phyloP scores from a whole-genome alignment of 2,113 vertebrate genomes.

The Xiphophorus hellerii region DNA sequence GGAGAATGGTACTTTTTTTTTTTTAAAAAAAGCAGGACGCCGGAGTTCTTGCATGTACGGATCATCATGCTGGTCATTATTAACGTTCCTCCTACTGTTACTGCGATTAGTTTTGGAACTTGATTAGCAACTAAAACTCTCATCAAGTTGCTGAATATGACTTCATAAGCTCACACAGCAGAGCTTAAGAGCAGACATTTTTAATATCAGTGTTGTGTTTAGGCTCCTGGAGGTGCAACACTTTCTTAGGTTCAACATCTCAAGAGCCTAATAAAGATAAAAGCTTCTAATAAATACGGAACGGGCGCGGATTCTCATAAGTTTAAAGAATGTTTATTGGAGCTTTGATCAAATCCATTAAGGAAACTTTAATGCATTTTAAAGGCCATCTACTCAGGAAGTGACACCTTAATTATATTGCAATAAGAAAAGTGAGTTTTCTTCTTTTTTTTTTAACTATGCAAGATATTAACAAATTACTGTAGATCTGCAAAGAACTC shows the following conservation, averaged over 20 bases:
- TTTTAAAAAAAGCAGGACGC: neutral
- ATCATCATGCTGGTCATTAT: neutral
- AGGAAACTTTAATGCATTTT: neutral
- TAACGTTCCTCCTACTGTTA: neutral
- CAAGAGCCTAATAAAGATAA: neutral
- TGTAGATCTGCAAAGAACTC: no score
- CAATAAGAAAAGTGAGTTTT: neutral
- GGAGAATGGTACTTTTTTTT: no score
- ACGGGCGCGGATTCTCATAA: neutral
- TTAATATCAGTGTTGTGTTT: constrained; percentile 2
- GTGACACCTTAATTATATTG: neutral
- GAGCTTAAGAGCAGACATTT: neutral
- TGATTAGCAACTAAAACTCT: constrained; percentile 3
- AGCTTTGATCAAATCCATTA: neutral
- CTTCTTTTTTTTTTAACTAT: neutral
- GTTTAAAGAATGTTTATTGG: neutral
- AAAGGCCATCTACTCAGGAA: neutral
- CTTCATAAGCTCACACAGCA: constrained; percentile 7
- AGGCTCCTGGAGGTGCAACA: neutral
- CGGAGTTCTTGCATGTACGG: neutral
- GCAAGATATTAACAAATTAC: neutral
- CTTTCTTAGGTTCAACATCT: neutral
- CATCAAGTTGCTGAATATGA: neutral
- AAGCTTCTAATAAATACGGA: neutral
- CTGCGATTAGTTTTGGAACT: constrained; percentile 3